phyloP scores from a whole-genome alignment of 2,113 vertebrate species.

The Chiloscyllium plagiosum region DNA sequence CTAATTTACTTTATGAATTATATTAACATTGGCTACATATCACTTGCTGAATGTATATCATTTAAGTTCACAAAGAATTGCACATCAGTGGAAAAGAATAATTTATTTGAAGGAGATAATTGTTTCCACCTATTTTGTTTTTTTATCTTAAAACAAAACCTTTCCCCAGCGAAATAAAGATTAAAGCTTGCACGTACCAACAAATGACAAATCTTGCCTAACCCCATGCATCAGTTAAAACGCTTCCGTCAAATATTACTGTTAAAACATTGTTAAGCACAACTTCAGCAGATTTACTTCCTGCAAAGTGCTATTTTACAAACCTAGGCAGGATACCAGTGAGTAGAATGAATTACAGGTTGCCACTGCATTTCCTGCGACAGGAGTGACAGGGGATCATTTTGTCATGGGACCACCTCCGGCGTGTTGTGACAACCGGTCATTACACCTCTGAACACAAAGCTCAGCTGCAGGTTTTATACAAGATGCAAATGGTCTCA shows the following conservation, averaged over 20 bases:
- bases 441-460: conserved; percentile 89
- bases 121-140: conserved; percentile 31
- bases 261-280: conserved; percentile 88
- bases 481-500: conserved; percentile 95
- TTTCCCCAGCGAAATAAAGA: conserved; percentile 75
- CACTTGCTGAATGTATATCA: background rate
- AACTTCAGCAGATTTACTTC: conserved; percentile 95
- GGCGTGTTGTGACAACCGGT: conserved; percentile 99
- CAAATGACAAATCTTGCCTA: conserved; percentile 97
- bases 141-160: conserved; percentile 25
- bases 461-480: conserved; percentile 93
- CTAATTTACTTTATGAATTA: conserved; percentile 12
- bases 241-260: conserved; percentile 81
- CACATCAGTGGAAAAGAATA: background rate
- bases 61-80: background rate
- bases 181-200: conserved; percentile 85
- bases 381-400: conserved; percentile 98
- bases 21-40: background rate
- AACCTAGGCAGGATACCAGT: conserved; percentile 85
- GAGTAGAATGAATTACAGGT: conserved; percentile 89
- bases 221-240: conserved; percentile 75
- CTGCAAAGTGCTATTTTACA: conserved; percentile 99
- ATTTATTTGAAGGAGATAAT: background rate
- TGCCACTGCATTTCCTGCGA: conserved; percentile 81
- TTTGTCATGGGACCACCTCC: conserved; percentile 93